Evolutionary conservation across 2,888 invertebrate genomes (phyloP), one percentile per base, ranked within the genome.

Genomic region (Tiphia femorata): DNA sequence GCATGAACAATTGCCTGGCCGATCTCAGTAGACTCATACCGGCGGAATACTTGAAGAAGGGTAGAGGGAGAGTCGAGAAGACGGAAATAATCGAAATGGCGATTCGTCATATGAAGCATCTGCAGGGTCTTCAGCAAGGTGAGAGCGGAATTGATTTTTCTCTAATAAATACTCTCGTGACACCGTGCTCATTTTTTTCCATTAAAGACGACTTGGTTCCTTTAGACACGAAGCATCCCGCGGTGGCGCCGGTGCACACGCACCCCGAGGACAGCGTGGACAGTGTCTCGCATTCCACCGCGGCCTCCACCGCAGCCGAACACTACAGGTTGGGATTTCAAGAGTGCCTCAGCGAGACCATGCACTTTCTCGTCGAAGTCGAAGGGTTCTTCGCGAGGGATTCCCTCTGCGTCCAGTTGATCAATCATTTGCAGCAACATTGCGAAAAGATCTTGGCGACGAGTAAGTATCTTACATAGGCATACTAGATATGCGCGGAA

Each of bases 51-150:
- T 87, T 96, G 77, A 95, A 97, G 84, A 97, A 97, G 84, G 97
- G 97, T 5, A 90, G 97, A 49, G 97, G 97, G 12, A 88, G 98
- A 35, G 95, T 98, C 43, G 98, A 98, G 83, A 98, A 98, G 85
- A 97, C 97, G 0, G 97, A 98, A 86, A 97, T 98, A 59, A 97
- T 98, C 56, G 97, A 98, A 85, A 96, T 97, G 96, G 97, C 97
- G 35, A 97, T 97, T 64, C 90, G 94, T 53, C 96, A 97, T 78
- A 91, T 98, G 85, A 95, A 95, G 80, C 92, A 92, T 84, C 86
- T 98, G 59, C 95, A 96, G 80, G 91, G 90, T 60, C 85, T 89
- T 46, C 82, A 84, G 46, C 81, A 78, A 68, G 81, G 80, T 78
- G 64, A 42, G 33, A 16, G 5, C 47, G 20, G 7, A 7, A 37